phyloP scores from a whole-genome alignment of 2,888 invertebrate genomes.

The Eilema caniola region DNA sequence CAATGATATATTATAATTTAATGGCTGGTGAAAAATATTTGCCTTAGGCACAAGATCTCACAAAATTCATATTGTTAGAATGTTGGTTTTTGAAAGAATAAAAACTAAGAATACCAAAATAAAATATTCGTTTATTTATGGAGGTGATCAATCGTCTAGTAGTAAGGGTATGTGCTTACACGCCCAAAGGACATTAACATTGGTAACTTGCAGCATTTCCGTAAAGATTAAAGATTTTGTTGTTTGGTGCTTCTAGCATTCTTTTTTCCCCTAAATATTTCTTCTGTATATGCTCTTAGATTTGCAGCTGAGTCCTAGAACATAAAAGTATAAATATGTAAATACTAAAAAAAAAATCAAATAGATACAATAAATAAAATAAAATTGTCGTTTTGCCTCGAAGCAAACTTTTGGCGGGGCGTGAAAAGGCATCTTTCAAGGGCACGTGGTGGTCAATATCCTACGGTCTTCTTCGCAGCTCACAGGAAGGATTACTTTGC shows the following conservation, averaged over 20 bases:
- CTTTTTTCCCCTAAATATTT: constrained; percentile 76
- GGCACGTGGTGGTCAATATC: too few species aligned
- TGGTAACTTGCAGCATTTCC: neutral
- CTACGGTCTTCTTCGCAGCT: too few species aligned
- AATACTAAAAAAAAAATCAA: neutral
- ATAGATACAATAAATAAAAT: neutral
- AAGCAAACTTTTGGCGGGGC: too few species aligned
- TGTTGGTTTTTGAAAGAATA: neutral
- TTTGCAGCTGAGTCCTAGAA: constrained; percentile 81
- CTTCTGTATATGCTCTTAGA: constrained; percentile 74
- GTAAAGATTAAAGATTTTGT: constrained; percentile 8
- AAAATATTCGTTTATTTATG: constrained; percentile 7
- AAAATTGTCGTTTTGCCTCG: neutral
- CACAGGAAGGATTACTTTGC: too few species aligned
- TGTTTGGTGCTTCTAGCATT: constrained; percentile 66
- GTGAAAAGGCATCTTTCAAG: too few species aligned
- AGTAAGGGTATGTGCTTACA: neutral
- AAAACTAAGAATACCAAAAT: neutral
- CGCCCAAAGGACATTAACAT: neutral
- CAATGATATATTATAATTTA: neutral
- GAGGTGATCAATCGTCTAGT: neutral
- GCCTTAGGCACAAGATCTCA: neutral
- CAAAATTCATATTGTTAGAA: neutral
- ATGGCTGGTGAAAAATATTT: neutral
- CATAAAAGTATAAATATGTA: constrained; percentile 22